phyloP scores from a whole-genome alignment of 1,140 invertebrate genomes.

The Phthorimaea operculella region DNA sequence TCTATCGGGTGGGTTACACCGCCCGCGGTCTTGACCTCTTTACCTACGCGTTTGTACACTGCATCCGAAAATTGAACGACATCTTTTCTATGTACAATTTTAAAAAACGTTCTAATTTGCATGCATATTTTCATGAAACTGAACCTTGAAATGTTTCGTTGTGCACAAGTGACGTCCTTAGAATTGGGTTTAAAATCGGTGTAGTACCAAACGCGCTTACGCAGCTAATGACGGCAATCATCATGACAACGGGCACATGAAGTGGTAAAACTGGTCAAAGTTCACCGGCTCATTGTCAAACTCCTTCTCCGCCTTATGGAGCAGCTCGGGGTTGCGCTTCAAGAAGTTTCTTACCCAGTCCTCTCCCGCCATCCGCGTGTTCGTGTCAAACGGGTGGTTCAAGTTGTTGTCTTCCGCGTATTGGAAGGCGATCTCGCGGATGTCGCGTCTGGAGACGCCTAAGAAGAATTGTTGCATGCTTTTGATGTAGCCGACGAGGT shows the following conservation, averaged over 20 bases:
- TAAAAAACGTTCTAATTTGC: too few species aligned
- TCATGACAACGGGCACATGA: constrained; percentile 61
- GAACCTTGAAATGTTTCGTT: too few species aligned
- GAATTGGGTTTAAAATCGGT: too few species aligned
- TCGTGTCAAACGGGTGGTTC: constrained; percentile 57
- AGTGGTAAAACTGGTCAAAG: constrained; percentile 63
- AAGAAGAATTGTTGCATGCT: constrained; percentile 62
- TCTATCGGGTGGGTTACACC: constrained; percentile 8
- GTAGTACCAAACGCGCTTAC: too few species aligned
- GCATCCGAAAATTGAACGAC: too few species aligned
- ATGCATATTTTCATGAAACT: too few species aligned
- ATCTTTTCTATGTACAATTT: too few species aligned
- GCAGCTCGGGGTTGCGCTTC: constrained; percentile 55
- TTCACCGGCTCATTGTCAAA: constrained; percentile 54
- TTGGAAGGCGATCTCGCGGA: constrained; percentile 58
- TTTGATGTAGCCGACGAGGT: constrained; percentile 58
- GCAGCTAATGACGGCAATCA: constrained; percentile 12
- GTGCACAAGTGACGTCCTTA: too few species aligned
- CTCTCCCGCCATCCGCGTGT: constrained; percentile 58
- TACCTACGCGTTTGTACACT: background rate
- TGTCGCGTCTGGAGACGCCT: constrained; percentile 55
- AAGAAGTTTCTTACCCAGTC: constrained; percentile 63
- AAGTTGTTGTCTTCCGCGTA: constrained; percentile 58
- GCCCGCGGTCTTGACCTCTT: constrained; percentile 27
- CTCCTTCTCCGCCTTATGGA: constrained; percentile 46